phyloP scores from a whole-genome alignment of 2,113 vertebrate genomes.

The Lipotes vexillifer region DNA sequence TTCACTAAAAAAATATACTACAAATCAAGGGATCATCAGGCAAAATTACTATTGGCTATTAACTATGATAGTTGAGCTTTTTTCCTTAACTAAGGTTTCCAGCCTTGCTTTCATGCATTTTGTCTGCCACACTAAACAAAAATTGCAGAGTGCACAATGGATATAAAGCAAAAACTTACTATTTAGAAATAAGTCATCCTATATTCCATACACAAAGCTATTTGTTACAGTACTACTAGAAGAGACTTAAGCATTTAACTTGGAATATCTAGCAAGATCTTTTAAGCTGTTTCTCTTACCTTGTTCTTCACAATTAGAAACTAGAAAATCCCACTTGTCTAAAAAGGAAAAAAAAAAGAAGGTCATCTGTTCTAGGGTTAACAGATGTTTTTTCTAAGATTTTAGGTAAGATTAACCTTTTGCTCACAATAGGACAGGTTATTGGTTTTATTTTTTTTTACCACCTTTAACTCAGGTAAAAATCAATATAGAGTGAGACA shows the following conservation, averaged over 20 bases:
- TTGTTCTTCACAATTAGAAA: conserved; percentile 73
- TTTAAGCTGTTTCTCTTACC: conserved; percentile 71
- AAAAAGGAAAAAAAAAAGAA: conserved; percentile 63
- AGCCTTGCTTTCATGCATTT: conserved; percentile 1
- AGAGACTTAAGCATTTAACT: conserved; percentile 62
- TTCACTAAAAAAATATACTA: conserved; percentile 24
- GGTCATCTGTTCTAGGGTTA: conserved; percentile 80
- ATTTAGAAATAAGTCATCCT: conserved; percentile 9
- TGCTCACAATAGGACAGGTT: conserved; percentile 78
- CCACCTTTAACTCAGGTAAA: conserved; percentile 83
- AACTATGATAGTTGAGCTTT: not conserved
- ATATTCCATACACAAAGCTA: conserved; percentile 31
- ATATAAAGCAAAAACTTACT: conserved; percentile 35
- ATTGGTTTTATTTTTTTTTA: conserved; percentile 79
- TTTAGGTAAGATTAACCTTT: conserved; percentile 87
- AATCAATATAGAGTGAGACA: conserved; percentile 83
- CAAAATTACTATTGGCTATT: conserved; percentile 21
- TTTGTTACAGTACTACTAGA: conserved; percentile 41
- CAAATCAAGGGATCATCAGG: conserved; percentile 6
- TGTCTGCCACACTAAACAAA: not conserved
- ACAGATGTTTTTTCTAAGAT: conserved; percentile 83
- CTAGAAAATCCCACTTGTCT: conserved; percentile 71
- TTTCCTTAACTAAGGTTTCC: conserved; percentile 10
- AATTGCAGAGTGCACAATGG: conserved; percentile 18
- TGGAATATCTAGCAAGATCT: conserved; percentile 52